Conservation (phyloP, 2,113 vertebrate species). For the Zapus hudsonius region DNA sequence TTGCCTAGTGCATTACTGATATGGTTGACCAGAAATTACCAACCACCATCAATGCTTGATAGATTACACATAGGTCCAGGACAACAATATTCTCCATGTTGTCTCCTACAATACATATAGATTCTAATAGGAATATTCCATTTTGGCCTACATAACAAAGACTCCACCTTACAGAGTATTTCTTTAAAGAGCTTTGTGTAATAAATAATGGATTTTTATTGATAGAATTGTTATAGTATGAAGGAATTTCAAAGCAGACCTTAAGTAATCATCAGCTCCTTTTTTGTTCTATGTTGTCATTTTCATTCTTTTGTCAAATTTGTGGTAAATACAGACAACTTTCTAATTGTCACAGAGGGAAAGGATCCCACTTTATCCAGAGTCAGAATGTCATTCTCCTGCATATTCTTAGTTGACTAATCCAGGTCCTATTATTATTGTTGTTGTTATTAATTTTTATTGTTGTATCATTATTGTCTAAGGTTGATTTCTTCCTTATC, state of each 20-base stretch:
- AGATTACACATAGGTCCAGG: neutral
- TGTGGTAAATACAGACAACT: conserved; percentile 5
- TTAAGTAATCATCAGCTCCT: neutral
- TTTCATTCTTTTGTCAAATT: neutral
- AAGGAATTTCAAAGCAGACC: conserved; percentile 1
- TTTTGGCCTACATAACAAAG: neutral
- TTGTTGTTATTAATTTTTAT: neutral
- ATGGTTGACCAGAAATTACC: neutral
- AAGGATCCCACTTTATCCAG: neutral
- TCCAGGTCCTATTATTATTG: neutral
- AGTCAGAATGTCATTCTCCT: neutral
- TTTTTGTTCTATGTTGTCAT: neutral
- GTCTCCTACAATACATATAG: neutral
- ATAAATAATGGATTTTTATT: neutral
- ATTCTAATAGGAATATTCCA: neutral
- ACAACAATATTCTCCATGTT: neutral
- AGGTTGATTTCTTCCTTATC: too few relatives aligned
- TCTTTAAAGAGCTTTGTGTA: neutral
- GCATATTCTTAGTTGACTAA: neutral
- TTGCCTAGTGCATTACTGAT: too few relatives aligned
- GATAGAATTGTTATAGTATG: neutral
- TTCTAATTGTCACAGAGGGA: neutral
- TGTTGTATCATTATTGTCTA: too few relatives aligned
- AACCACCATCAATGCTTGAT: neutral
- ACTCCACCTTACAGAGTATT: neutral